Conservation (phyloP, 2,888 invertebrate genomes). For the Hartigia nigra region DNA sequence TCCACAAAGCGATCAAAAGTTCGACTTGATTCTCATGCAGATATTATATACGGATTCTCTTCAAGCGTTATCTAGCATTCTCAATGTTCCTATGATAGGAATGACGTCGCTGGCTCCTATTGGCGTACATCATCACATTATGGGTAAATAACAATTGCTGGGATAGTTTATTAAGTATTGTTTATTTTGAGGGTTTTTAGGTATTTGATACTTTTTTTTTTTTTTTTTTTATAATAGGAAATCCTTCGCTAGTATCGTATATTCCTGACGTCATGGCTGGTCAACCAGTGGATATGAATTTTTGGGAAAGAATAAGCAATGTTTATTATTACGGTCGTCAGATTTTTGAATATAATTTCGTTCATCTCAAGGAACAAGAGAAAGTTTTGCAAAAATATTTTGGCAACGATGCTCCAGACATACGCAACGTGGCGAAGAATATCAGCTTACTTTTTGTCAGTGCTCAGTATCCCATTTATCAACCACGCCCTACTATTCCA, state of each 20-base stretch:
- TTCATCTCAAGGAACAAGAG: conserved; percentile 6
- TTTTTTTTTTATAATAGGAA: conserved; percentile 6
- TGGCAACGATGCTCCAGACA: background rate
- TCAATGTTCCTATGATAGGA: conserved; percentile 13
- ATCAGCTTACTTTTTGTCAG: conserved; percentile 8
- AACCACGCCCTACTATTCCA: conserved; percentile 10
- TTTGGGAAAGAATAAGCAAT: conserved; percentile 4
- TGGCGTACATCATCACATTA: background rate
- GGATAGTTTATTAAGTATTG: background rate
- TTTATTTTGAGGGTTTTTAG: background rate
- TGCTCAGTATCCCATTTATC: conserved; percentile 1
- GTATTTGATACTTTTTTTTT: background rate
- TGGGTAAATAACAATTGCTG: conserved; percentile 1
- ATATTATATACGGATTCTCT: background rate
- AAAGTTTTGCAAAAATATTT: conserved; percentile 11
- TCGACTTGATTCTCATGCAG: conserved; percentile 13
- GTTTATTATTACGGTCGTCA: background rate
- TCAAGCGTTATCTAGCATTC: background rate
- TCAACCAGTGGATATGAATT: conserved; percentile 10
- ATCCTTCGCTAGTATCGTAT: conserved; percentile 1
- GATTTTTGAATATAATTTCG: background rate
- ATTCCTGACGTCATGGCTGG: background rate
- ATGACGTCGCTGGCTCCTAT: background rate
- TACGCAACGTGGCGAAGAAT: background rate
- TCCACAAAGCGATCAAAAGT: conserved; percentile 4